These are phyloP conservation scores for Calidris pugnax DNA, from an alignment of 2,113 vertebrate species.

Conservation along the genomic window DNA sequence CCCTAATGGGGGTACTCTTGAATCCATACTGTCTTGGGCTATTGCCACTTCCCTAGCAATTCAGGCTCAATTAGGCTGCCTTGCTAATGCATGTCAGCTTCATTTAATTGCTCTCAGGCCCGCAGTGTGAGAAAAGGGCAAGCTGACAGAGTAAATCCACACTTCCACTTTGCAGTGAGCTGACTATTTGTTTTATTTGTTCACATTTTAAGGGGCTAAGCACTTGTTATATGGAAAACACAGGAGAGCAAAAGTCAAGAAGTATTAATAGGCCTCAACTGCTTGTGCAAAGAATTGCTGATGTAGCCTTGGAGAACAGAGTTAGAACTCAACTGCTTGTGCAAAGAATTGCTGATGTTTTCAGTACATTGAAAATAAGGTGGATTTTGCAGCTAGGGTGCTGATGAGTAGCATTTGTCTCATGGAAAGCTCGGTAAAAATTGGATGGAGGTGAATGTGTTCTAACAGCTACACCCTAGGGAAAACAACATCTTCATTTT, in stretches of 20 bases:
- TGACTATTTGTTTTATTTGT: neutral
- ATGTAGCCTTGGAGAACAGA: neutral
- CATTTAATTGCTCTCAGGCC: neutral
- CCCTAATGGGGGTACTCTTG: neutral
- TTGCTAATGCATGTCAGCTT: conserved; percentile 18
- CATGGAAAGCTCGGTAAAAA: neutral
- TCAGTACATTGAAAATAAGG: neutral
- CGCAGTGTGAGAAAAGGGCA: neutral
- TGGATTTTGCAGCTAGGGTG: neutral
- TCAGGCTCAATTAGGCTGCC: conserved; percentile 17
- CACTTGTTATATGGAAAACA: neutral
- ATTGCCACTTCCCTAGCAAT: neutral
- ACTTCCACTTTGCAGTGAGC: neutral
- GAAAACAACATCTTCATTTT: neutral
- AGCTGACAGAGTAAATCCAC: neutral
- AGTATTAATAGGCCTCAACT: neutral
- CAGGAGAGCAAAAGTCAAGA: neutral
- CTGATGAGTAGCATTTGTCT: neutral
- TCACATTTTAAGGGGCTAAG: neutral
- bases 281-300: neutral
- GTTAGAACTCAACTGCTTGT: neutral
- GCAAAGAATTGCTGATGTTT: neutral
- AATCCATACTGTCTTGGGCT: neutral
- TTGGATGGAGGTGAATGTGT: neutral
- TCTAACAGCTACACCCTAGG: neutral